Evolutionary conservation across 1,140 invertebrate genomes (phyloP), one percentile per base, ranked within the genome.

Genomic region (Caenorhabditis brenneri): DNA sequence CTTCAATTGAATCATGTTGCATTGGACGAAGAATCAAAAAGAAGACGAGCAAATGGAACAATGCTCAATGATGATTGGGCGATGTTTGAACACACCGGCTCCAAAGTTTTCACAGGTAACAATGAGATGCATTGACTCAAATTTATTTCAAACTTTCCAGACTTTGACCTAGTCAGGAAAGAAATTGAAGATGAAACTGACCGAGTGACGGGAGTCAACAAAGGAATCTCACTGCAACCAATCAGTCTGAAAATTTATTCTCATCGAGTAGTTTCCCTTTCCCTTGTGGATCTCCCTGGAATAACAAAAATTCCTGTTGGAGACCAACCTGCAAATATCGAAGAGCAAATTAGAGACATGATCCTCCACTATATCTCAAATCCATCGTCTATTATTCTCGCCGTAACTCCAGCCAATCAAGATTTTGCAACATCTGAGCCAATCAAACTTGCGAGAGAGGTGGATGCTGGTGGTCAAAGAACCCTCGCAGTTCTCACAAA

Each of bases 401-500:
- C 96, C 60, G 96, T 98, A 36, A 95, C 96, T 12, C 95, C 96
- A 58, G 96, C 97, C 12, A 98, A 98, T 89, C 97, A 96, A 24
- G 96, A 98, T 91, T 97, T 98, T 95, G 96, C 96, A 4, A 98
- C 96, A 6, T 97, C 95, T 84, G 97, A 98, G 92, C 95, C 95
- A 84, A 93, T 98, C 16, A 97, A 97, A 91, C 92, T 98, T 86
- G 95, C 96, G 22, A 95, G 96, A 91, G 95, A 97, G 88, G 95
- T 97, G 5, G 97, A 98, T 92, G 95, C 95, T 16, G 96, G 97
- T 92, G 96, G 93, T 27, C 92, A 96, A 55, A 93, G 98, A 87
- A 99, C 98, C 1, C 92, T 99, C 42, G 97, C 96, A 86, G 97
- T 99, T 42, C 94, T 99, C 19, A 99, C 97, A 16, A 99, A 99